Percentiles rank a stretch among this genome's conserved stretches.
These are phyloP conservation scores for Mesitornis unicolor DNA, from an alignment of 2,113 vertebrate species.

Conservation along the genomic window DNA sequence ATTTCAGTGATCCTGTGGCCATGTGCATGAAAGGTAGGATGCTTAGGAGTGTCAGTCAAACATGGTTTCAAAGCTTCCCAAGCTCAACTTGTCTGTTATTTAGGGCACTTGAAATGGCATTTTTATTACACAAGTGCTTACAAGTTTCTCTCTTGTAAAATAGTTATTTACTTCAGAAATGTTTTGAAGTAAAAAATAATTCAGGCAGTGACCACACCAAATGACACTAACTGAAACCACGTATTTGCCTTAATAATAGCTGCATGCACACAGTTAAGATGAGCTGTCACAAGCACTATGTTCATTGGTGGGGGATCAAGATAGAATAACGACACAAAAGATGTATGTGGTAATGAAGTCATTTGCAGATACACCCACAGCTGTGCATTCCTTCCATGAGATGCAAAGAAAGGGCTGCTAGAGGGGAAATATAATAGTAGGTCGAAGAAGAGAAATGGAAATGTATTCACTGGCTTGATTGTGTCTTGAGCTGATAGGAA, in stretches of 20 bases:
- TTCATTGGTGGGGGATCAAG: background rate
- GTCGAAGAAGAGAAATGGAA: background rate
- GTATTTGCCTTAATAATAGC: background rate
- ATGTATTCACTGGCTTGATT: background rate
- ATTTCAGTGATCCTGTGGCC: background rate
- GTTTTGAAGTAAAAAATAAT: background rate
- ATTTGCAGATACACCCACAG: background rate
- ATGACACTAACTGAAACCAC: background rate
- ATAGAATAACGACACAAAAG: background rate
- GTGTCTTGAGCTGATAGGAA: background rate
- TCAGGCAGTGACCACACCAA: background rate
- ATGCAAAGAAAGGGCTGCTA: background rate
- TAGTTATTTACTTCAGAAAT: background rate
- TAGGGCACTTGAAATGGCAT: background rate
- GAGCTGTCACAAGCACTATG: background rate
- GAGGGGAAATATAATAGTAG: background rate
- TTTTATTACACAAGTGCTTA: background rate
- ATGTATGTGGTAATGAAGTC: background rate
- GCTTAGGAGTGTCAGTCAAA: background rate
- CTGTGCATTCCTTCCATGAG: background rate
- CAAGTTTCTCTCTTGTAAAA: background rate
- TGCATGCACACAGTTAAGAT: background rate
- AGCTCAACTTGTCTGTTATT: background rate
- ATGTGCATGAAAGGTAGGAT: rapidly evolving
- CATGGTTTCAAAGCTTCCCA: background rate